Base-by-base conservation (phyloP, 2,113 vertebrate genomes). In the Mormoops blainvillei region DNA sequence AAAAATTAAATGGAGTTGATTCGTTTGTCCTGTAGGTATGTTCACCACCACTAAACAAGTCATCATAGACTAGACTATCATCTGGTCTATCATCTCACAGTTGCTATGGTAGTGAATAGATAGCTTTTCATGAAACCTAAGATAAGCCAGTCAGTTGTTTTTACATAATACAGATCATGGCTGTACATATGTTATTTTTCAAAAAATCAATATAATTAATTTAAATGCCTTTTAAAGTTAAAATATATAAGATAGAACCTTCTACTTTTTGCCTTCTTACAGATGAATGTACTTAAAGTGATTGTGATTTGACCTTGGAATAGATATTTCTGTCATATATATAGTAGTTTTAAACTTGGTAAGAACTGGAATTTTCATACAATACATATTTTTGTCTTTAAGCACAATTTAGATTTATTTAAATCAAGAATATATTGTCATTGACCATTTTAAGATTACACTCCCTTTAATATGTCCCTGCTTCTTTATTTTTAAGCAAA, bases 261-360 rank as follows among this genome's bases (percentile, higher is more conserved):
- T 9, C 58, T 85, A 31, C 82, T 95, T 97, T 94, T 91, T 95
- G 89, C 38, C n/a, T 98, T 97, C 77, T 85, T 97, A 96, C 26
- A 97, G n/a, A 77, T 95, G 82, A 96, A 95, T 95, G 54, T 97
- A 97, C 33, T 94, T 96, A 95, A 74, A 85, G 78, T 83, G 36
- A 83, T 94, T 54, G 48, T 97, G 93, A 97, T 95, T 96, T 63
- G 65, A 95, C 96, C 48, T 85, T 96, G 90, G 86, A 97, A 96
- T 97, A 91, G 41, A 97, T 97, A 96, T 94, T 91, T 94, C 19
- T 87, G 31, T 28, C 76, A 78, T 98, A 95, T 97, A 31, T 89
- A 84, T 94, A 97, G 41, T 94, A 94, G 18, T 96, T 97, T 33
- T 88, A 90, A 96, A 93, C 43, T 97, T 97, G 83, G 56, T 68